phyloP scores from a whole-genome alignment of 1,140 invertebrate species.

The Dendroctonus valens region DNA sequence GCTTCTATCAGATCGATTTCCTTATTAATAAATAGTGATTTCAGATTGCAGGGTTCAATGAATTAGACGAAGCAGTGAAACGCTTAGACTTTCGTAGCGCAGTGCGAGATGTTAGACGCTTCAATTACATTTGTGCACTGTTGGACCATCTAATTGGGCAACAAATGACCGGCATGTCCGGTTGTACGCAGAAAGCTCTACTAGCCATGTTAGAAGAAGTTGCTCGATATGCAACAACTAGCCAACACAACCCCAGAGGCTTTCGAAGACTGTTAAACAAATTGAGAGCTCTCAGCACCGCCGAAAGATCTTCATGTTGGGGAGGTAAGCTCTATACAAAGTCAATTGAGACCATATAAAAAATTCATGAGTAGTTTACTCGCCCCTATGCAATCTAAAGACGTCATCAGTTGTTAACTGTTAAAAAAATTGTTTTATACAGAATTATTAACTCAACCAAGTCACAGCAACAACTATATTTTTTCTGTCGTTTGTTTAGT shows the following conservation, averaged over 20 bases:
- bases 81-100: constrained; percentile 92
- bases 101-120: constrained; percentile 88
- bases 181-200: constrained; percentile 89
- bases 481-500: too few relatives aligned
- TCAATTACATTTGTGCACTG: constrained; percentile 95
- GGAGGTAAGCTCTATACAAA: constrained; percentile 54
- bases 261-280: constrained; percentile 74
- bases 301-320: constrained; percentile 68
- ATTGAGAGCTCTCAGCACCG: constrained; percentile 64
- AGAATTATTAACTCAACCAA: too few relatives aligned
- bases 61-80: constrained; percentile 91
- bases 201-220: constrained; percentile 94
- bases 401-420: background rate
- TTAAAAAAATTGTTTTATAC: constrained; percentile 1
- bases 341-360: too few relatives aligned
- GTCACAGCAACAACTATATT: too few relatives aligned
- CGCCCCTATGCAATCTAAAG: background rate
- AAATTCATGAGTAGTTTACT: background rate
- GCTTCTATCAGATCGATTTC: background rate
- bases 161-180: constrained; percentile 81
- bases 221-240: constrained; percentile 71
- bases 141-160: constrained; percentile 84
- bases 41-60: constrained; percentile 92
- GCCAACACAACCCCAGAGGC: constrained; percentile 84
- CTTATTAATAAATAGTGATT: background rate